These are phyloP conservation scores for Clusia tigrina DNA, from an alignment of 2,888 invertebrate genomes.

Conservation along the genomic window DNA sequence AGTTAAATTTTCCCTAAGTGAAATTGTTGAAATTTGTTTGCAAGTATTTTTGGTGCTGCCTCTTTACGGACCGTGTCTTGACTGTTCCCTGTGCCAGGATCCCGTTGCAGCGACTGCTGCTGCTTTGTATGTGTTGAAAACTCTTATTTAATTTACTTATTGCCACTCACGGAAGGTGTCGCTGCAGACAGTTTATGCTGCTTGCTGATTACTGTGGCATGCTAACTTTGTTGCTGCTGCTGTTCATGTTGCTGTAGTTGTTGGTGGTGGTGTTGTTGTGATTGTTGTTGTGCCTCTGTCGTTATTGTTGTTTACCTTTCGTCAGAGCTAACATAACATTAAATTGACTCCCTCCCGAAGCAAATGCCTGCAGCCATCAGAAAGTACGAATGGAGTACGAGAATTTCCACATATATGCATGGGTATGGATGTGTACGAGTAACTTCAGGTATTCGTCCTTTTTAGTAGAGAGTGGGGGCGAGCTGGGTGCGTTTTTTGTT, in stretches of 20 bases:
- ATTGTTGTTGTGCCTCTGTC: no score
- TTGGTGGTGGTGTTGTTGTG: no score
- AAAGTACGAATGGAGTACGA: no score
- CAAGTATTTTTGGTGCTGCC: background rate
- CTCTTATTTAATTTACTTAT: constrained; percentile 29
- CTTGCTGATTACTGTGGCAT: background rate
- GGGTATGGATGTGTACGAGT: constrained; percentile 12
- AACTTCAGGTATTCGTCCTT: no score
- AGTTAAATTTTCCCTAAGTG: background rate
- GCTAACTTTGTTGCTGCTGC: background rate
- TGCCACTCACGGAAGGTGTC: constrained; percentile 22
- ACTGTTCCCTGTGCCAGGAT: background rate
- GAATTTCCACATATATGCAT: background rate
- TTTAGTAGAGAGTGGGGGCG: background rate
- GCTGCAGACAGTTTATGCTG: background rate
- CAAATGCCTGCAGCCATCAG: background rate
- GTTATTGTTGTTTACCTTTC: background rate
- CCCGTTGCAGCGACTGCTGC: background rate
- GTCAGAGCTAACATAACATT: constrained; percentile 21
- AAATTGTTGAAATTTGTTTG: background rate
- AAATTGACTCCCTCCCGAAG: constrained; percentile 19
- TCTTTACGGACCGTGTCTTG: no score
- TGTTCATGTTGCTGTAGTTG: no score
- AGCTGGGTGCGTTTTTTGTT: constrained; percentile 12
- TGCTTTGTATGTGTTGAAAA: constrained; percentile 17